phyloP scores from a whole-genome alignment of 2,888 invertebrate genomes.

The Callosobruchus maculatus region DNA sequence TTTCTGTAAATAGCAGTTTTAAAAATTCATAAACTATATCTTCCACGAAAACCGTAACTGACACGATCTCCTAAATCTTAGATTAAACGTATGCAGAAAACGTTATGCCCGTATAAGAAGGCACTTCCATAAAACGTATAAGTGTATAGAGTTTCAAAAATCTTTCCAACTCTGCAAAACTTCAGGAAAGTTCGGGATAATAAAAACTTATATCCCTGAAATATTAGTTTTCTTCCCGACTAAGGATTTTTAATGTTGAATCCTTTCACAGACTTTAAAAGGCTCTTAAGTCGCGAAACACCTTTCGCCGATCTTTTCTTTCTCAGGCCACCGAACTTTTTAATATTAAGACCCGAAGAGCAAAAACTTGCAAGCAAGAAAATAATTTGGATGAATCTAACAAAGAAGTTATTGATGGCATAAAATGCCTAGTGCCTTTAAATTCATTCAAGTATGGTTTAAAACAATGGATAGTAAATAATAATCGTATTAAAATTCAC shows the following conservation, averaged over 20 bases:
- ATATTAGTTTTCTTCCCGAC: conserved; percentile 34
- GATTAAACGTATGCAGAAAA: not conserved
- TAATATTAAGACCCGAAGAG: conserved; percentile 24
- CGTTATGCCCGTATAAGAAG: not conserved
- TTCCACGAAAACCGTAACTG: no score
- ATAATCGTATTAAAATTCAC: no score
- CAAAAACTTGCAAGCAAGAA: not conserved
- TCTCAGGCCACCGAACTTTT: conserved; percentile 34
- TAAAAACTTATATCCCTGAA: conserved; percentile 24
- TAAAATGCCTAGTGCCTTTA: no score
- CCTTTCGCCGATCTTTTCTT: conserved; percentile 20
- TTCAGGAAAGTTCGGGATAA: conserved; percentile 17
- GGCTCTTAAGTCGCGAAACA: conserved; percentile 11
- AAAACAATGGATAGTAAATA: no score
- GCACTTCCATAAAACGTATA: not conserved
- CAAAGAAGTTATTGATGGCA: no score
- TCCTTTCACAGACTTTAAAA: conserved; percentile 14
- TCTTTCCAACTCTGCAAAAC: conserved; percentile 15
- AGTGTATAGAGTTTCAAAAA: conserved; percentile 16
- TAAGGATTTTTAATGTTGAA: conserved; percentile 31
- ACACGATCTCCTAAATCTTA: not conserved
- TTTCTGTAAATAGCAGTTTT: no score
- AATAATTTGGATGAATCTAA: no score
- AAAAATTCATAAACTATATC: no score
- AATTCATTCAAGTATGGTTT: no score